These are phyloP conservation scores for Ganaspis sp. DNA, from an alignment of 1,140 invertebrate genomes.

Conservation along the genomic window DNA sequence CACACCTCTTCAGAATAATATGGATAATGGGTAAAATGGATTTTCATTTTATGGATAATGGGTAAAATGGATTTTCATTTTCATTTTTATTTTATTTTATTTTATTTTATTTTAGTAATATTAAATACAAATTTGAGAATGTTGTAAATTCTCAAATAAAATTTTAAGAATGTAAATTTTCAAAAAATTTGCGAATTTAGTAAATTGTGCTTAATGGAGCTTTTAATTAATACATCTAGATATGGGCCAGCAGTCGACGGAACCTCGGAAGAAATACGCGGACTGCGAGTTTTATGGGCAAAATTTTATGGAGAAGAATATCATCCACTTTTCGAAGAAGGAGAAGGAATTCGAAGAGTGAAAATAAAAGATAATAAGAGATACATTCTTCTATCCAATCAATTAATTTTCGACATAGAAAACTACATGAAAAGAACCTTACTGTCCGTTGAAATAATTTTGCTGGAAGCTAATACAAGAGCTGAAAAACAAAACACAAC, in stretches of 20 bases:
- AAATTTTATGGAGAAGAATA: conserved; percentile 69
- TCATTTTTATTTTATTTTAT: no score
- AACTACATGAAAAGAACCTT: conserved; percentile 73
- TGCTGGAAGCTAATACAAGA: conserved; percentile 72
- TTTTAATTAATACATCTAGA: conserved; percentile 34
- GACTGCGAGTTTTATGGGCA: conserved; percentile 66
- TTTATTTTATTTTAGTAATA: no score
- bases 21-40: conserved; percentile 71
- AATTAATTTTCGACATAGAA: conserved; percentile 68
- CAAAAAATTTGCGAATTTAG: no score
- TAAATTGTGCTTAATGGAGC: no score
- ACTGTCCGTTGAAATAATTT: conserved; percentile 71
- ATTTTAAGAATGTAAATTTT: no score
- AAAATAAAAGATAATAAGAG: conserved; percentile 64
- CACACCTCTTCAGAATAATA: conserved; percentile 74
- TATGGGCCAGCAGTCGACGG: conserved; percentile 50
- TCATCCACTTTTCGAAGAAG: conserved; percentile 67
- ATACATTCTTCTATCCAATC: conserved; percentile 59
- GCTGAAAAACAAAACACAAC: conserved; percentile 71
- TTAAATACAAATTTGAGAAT: no score
- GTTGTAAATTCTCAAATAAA: no score
- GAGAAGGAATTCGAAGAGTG: conserved; percentile 54
- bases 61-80: no score
- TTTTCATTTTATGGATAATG: neutral
- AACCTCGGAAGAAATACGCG: conserved; percentile 52